These are phyloP conservation scores for Nomada ruficornis DNA, from an alignment of 2,888 invertebrate genomes.

Conservation along the genomic window DNA sequence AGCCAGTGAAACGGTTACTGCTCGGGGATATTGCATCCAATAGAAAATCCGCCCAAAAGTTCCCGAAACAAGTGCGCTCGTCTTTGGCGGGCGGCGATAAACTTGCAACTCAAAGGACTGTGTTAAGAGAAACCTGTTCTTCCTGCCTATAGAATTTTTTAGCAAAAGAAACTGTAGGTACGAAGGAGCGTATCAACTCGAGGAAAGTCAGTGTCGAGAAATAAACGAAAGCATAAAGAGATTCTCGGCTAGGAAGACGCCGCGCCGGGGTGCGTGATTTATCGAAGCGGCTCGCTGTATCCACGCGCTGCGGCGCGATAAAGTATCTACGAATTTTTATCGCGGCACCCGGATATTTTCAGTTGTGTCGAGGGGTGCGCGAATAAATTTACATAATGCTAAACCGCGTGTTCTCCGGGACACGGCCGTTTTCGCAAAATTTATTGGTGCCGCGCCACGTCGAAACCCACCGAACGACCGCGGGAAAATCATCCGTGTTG, in stretches of 20 bases:
- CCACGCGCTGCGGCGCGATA: background rate
- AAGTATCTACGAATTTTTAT: constrained; percentile 30
- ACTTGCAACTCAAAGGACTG: constrained; percentile 6
- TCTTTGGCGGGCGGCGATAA: constrained; percentile 39
- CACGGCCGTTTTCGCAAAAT: constrained; percentile 27
- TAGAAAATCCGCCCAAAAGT: background rate
- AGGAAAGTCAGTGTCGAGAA: constrained; percentile 15
- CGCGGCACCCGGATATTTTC: constrained; percentile 21
- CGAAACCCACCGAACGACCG: constrained; percentile 16
- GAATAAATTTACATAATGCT: constrained; percentile 46
- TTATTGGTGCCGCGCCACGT: constrained; percentile 9
- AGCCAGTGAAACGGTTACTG: background rate
- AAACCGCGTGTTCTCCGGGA: constrained; percentile 32
- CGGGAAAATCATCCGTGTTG: constrained; percentile 26
- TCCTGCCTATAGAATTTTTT: background rate
- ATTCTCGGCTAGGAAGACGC: background rate
- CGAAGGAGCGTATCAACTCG: background rate
- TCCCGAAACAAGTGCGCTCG: constrained; percentile 1
- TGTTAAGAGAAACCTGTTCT: constrained; percentile 24
- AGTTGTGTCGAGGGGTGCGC: constrained; percentile 1
- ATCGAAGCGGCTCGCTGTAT: constrained; percentile 18
- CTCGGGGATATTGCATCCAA: background rate
- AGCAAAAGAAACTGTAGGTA: no score
- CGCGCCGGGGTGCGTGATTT: constrained; percentile 14
- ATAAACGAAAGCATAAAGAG: constrained; percentile 21